Evolutionary conservation across 2,888 invertebrate species (phyloP), one percentile per base, ranked within the genome.

Genomic region (Rhamnusium bicolor): DNA sequence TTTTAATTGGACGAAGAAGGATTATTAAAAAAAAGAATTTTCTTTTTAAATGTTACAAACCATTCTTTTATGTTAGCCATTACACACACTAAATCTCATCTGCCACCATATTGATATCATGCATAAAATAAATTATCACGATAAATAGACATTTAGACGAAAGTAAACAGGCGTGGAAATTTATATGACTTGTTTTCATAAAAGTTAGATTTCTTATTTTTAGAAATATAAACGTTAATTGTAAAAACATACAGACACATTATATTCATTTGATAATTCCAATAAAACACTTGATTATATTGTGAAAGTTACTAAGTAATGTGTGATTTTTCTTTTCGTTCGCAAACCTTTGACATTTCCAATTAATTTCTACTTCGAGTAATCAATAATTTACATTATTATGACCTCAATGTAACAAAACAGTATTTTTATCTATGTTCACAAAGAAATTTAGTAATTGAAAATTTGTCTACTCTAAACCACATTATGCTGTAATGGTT

Each of bases 251-350:
- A 51, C 14, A 63, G 16, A 27, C 27, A 65, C 12, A 19, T 32
- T 65, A 51, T 40, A n/a, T 53, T 51, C 16, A 32, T 32, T 51
- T 54, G 32, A 65, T 32, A 27, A 63, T 51, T 29, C 49, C 49
- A 51, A 51, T 49, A 18, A 49, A 49, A 63, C 49, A 49, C 58
- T 32, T 32, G 32, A 32, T 32, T n/a, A 58, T 49, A 27, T 53
- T 65, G 65, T 65, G 65, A 65, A 65, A 65, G 65, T 32, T 29
- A 49, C 21, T 49, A 29, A 47, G 24, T 49, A 63, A 63, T 63
- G 47, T 63, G 27, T 16, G 14, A 51, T 63, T 63, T 63, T 63
- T 49, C 21, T 40, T 46, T 60, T 40, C 40, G 40, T 21, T 32
- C 10, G 18, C 16, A 40, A 14, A 63, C 49, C 63, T 63, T 47